Evolutionary conservation across 2,888 invertebrate species (phyloP).

Genomic region (Panorpa germanica): DNA sequence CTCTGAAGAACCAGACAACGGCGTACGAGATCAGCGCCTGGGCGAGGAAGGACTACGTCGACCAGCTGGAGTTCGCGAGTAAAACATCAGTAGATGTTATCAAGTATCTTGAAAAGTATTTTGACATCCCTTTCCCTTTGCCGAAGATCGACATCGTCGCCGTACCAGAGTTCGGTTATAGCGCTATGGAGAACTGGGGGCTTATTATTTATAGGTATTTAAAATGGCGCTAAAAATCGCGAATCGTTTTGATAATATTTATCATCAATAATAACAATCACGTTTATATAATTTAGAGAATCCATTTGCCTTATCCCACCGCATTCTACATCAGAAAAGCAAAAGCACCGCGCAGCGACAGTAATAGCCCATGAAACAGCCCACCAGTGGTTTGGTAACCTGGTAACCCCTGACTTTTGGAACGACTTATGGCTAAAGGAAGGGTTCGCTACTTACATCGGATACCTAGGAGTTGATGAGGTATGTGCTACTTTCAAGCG

Average conservation of each 20-base stretch:
- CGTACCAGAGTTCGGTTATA: slow-evolving; percentile 49
- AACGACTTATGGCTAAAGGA: slow-evolving; percentile 47
- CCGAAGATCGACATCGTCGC: slow-evolving; percentile 53
- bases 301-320: no score
- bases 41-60: slow-evolving; percentile 24
- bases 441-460: slow-evolving; percentile 32
- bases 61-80: slow-evolving; percentile 31
- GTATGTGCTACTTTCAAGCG: slow-evolving; percentile 11
- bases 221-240: not conserved
- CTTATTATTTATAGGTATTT: slow-evolving; percentile 32
- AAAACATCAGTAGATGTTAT: slow-evolving; percentile 37
- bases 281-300: no score
- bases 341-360: slow-evolving; percentile 42
- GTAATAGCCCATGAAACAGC: slow-evolving; percentile 59
- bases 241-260: not conserved
- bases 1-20: slow-evolving; percentile 13
- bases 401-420: slow-evolving; percentile 61
- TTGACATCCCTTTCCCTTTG: slow-evolving; percentile 39
- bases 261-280: no score
- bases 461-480: slow-evolving; percentile 22
- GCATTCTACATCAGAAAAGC: slow-evolving; percentile 30
- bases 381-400: slow-evolving; percentile 70
- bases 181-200: slow-evolving; percentile 56
- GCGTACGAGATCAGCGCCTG: slow-evolving; percentile 19
- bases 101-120: slow-evolving; percentile 41